Evolutionary conservation across 64 coral and sea anemone genomes (phyloP), one percentile per base, ranked within the genome.

Genomic region (Montipora capricornis): DNA sequence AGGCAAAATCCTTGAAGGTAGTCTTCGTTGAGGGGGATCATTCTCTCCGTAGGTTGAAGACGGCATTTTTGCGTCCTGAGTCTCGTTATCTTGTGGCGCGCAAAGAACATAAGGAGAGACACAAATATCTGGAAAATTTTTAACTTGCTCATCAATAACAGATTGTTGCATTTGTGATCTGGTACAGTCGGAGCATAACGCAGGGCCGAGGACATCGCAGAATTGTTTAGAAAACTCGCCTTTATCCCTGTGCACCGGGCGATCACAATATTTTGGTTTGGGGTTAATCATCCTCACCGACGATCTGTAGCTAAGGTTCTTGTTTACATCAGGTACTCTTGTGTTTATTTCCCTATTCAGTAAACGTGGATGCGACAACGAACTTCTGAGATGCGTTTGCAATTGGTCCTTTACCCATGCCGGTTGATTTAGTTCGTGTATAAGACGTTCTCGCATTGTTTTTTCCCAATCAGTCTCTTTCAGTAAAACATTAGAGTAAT

Each of bases 181-280:
- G 15, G 59, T 92, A 69, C 90, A 92, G 12, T 86, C 71, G 19
- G 80, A 15, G 24, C 90, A 92, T 53, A 92, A 58, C 13, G 15
- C 22, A 46, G 90, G 90, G 8, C 90, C 90, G 22, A 92, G 90
- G 4, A 92, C 82, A 86, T 92, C 90, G 52, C 90, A 92, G 74
- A 92, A 92, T 37, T 86, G 90, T 78, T 78, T 87, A 15, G 90
- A 82, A 55, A 68, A 62, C 59, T 78, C 73, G 8, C 26, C 81
- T 68, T 84, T 84, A 13, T 68, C 81, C 59, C 16, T 68, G 15
- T 84, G 81, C 19, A 69, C 81, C 10, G 46, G 47, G 6, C 61
- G 37, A 84, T 69, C 47, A 8, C 37, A 84, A 59, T 84, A 84
- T 17, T 84, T 58, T 84, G 62, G 26, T 84, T 59, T 69, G 17